phyloP scores from a whole-genome alignment of 37 sponge, comb jelly and placozoan genomes.

The Halisarca cf. caerulea region DNA sequence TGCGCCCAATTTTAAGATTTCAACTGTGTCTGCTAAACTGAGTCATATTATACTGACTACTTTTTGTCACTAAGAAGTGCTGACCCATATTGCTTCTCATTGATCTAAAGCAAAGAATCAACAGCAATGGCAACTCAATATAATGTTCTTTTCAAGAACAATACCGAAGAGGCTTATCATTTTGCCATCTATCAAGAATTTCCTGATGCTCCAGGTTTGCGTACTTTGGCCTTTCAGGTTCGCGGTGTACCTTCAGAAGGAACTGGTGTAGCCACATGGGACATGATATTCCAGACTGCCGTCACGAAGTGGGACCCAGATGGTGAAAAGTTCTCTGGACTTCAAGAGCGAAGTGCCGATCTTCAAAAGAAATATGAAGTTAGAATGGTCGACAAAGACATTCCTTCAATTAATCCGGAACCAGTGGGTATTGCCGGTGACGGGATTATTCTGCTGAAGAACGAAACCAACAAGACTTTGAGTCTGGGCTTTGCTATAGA shows the following conservation, averaged over 20 bases:
- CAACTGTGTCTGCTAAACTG: no score
- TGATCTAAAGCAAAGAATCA: no score
- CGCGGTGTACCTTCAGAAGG: neutral
- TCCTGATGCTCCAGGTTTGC: neutral
- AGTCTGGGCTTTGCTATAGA: neutral
- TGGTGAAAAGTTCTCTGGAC: neutral
- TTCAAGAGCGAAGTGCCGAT: neutral
- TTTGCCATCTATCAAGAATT: no score
- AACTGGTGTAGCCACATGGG: neutral
- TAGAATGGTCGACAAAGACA: neutral
- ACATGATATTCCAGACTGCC: neutral
- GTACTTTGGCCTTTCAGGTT: constrained; percentile 12
- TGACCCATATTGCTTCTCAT: no score
- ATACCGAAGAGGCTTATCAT: no score
- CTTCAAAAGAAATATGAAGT: neutral
- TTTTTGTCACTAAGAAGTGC: no score
- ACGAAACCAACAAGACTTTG: neutral
- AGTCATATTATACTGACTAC: no score
- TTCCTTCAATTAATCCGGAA: neutral
- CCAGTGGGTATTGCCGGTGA: neutral
- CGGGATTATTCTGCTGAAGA: neutral
- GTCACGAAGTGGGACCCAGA: neutral
- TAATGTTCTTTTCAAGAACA: no score
- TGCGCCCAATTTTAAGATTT: no score
- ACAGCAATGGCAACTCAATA: no score